A percentile compares a stretch with the other conserved stretches of the same genome.
Evolutionary conservation across 2,888 invertebrate species (phyloP).

Genomic region (Cepaea hortensis): DNA sequence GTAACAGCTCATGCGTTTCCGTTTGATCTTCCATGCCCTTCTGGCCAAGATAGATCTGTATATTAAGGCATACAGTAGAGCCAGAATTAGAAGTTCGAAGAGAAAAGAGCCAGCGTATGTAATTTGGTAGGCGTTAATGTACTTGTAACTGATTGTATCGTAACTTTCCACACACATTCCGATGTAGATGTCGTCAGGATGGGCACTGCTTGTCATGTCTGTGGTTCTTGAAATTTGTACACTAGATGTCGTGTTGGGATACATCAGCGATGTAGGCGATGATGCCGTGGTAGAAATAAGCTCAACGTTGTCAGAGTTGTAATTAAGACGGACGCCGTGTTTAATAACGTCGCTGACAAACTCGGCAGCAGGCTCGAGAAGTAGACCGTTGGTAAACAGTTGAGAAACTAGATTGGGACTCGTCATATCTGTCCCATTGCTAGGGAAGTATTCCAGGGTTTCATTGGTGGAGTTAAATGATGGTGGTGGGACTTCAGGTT

Average conservation of each 20-base stretch:
- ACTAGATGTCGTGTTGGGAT: neutral
- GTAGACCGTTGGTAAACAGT: constrained; percentile 14
- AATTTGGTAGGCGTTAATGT: constrained; percentile 59
- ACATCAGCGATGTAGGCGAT: neutral
- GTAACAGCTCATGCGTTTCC: constrained; percentile 64
- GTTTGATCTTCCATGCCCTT: constrained; percentile 55
- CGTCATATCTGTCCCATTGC: constrained; percentile 44
- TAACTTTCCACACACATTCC: constrained; percentile 6
- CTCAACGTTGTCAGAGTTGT: neutral
- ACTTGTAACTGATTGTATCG: neutral
- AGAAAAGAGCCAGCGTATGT: constrained; percentile 67
- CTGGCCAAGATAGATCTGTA: constrained; percentile 59
- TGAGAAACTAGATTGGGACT: neutral
- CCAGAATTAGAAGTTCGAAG: constrained; percentile 66
- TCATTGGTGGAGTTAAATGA: neutral
- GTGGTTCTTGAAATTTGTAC: neutral
- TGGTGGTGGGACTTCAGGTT: neutral
- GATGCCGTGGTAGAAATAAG: neutral
- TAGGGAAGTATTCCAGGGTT: constrained; percentile 44
- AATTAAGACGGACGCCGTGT: neutral
- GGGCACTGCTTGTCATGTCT: neutral
- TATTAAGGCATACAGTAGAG: constrained; percentile 70
- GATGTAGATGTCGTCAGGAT: neutral
- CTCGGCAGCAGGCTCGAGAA: constrained; percentile 8
- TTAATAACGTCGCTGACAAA: neutral